A percentile compares a stretch with the other conserved stretches of the same genome.
Conservation (phyloP, 2,888 invertebrate genomes). For the Octonoba sinensis region DNA sequence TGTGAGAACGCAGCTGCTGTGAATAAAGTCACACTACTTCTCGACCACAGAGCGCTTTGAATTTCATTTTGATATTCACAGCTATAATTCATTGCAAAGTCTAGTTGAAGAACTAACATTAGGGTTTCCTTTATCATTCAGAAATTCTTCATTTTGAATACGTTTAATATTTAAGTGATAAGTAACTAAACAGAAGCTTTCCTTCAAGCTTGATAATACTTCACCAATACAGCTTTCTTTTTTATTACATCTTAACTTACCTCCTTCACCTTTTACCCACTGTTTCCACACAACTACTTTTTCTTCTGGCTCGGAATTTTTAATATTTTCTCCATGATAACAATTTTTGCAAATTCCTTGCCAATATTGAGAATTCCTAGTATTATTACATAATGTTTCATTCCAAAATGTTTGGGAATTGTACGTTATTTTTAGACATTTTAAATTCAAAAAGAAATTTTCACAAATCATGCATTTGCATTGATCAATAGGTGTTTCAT, state of each 20-base stretch:
- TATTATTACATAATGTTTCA: not conserved
- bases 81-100: constrained; percentile 2
- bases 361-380: not conserved
- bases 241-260: not conserved
- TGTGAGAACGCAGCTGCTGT: no score
- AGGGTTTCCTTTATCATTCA: no score
- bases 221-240: not conserved
- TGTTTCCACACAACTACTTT: not conserved
- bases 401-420: not conserved
- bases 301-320: not conserved
- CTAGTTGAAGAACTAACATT: not conserved
- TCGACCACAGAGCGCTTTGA: not conserved
- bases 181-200: no score
- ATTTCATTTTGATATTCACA: not conserved
- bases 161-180: no score
- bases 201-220: no score
- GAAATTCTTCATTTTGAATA: no score
- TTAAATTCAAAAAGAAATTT: not conserved
- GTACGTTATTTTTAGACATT: not conserved
- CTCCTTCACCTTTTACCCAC: not conserved
- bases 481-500: not conserved
- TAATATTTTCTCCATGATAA: not conserved
- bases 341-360: not conserved
- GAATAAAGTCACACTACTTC: not conserved
- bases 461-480: not conserved